A percentile compares a stretch with the other conserved stretches of the same genome.
These are phyloP conservation scores for Ypsolopha sequella DNA, from an alignment of 2,888 invertebrate genomes.

Conservation along the genomic window DNA sequence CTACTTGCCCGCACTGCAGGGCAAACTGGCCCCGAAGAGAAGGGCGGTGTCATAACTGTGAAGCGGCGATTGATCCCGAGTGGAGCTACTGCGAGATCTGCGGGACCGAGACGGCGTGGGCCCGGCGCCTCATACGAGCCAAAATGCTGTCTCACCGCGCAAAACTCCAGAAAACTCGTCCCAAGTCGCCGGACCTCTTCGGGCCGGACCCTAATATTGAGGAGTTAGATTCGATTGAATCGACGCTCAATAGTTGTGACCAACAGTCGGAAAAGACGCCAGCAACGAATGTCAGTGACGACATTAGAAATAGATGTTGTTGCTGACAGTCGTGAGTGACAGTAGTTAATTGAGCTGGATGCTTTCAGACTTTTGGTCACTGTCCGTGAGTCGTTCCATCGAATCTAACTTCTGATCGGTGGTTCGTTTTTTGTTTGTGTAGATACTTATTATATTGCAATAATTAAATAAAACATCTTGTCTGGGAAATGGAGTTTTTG, in stretches of 20 bases:
- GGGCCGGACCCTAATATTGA: slow-evolving; percentile 1
- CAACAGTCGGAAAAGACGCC: background rate
- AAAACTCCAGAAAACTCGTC: slow-evolving; percentile 3
- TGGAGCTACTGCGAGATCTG: background rate
- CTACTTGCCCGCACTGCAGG: slow-evolving; percentile 3
- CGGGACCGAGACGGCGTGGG: background rate
- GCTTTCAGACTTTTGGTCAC: too few species aligned
- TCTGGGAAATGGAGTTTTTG: too few species aligned
- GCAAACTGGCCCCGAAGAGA: slow-evolving; percentile 1
- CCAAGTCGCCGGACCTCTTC: slow-evolving; percentile 4
- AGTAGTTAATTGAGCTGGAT: too few species aligned
- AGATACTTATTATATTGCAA: too few species aligned
- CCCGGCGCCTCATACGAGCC: slow-evolving; percentile 6
- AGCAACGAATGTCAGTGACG: background rate
- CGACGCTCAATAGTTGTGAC: slow-evolving; percentile 4
- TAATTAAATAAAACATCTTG: too few species aligned
- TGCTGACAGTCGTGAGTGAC: too few species aligned
- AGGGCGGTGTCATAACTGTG: slow-evolving; percentile 6
- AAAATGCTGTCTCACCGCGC: slow-evolving; percentile 7
- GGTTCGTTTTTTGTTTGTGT: too few species aligned
- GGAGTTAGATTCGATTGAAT: too few species aligned
- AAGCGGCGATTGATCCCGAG: background rate
- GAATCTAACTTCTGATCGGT: too few species aligned
- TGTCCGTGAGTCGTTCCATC: too few species aligned
- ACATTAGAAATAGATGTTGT: too few species aligned